Percentiles rank a stretch among this genome's conserved stretches.
These are phyloP conservation scores for Perizoma flavofasciatum DNA, from an alignment of 2,888 invertebrate species.

Conservation along the genomic window DNA sequence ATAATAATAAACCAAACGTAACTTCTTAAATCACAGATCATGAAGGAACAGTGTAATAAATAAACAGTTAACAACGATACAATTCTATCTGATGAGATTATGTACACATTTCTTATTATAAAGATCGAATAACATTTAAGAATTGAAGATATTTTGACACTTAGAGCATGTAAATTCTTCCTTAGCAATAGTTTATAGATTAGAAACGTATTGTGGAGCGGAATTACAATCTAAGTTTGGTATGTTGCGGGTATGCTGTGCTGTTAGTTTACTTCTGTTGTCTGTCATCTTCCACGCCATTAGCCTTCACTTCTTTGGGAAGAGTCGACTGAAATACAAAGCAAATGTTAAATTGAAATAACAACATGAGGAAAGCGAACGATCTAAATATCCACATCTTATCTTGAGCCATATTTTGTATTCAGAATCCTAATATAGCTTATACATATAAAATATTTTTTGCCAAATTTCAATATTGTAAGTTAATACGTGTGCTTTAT, in stretches of 20 bases:
- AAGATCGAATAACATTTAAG: constrained; percentile 67
- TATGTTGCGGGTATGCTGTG: constrained; percentile 50
- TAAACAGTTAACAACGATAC: constrained; percentile 48
- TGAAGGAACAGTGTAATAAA: constrained; percentile 28
- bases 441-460: constrained; percentile 12
- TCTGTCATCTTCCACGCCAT: constrained; percentile 72
- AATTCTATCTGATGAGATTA: constrained; percentile 60
- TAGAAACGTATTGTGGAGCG: constrained; percentile 57
- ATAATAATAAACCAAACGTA: constrained; percentile 30
- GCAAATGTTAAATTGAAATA: constrained; percentile 12
- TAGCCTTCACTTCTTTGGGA: constrained; percentile 76
- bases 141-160: constrained; percentile 60
- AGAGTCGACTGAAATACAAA: constrained; percentile 66
- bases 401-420: too few relatives aligned
- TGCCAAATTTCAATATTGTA: too few relatives aligned
- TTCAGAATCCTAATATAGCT: too few relatives aligned
- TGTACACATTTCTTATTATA: constrained; percentile 74
- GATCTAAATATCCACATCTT: too few relatives aligned
- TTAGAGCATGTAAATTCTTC: constrained; percentile 47
- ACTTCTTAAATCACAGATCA: constrained; percentile 45
- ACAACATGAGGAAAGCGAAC: neutral
- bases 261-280: constrained; percentile 65
- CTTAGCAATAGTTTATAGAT: constrained; percentile 49
- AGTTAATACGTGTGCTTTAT: too few relatives aligned
- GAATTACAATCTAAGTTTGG: constrained; percentile 55